phyloP scores from a whole-genome alignment of 1,140 invertebrate genomes.

The Steinernema feltiae region DNA sequence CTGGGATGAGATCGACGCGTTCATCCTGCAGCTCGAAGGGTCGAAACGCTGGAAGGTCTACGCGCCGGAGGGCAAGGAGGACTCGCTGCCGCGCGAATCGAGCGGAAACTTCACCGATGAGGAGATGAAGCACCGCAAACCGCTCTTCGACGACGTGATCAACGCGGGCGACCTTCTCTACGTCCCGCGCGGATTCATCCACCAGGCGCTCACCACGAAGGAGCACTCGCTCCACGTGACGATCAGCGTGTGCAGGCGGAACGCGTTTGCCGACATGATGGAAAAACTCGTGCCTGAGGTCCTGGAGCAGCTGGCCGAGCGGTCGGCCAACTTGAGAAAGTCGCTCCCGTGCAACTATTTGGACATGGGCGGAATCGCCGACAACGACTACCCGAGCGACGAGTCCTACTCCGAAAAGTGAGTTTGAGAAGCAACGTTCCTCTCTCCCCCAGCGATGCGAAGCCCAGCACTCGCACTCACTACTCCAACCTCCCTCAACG shows the following conservation, averaged over 20 bases:
- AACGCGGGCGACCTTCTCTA: constrained; percentile 84
- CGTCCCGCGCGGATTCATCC: constrained; percentile 80
- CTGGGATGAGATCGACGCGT: constrained; percentile 97
- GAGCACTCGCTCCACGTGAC: constrained; percentile 87
- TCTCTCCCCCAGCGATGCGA: too few relatives aligned
- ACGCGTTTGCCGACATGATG: constrained; percentile 84
- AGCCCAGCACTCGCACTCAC: background rate
- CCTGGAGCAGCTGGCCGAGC: constrained; percentile 59
- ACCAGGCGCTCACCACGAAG: constrained; percentile 81
- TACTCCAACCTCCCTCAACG: background rate
- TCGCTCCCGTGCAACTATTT: constrained; percentile 26
- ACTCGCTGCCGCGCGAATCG: constrained; percentile 42
- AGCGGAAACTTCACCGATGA: constrained; percentile 69
- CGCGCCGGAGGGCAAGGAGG: constrained; percentile 42
- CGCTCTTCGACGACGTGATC: constrained; percentile 74
- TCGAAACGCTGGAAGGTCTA: constrained; percentile 89
- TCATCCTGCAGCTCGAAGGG: constrained; percentile 90
- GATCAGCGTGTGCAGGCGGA: constrained; percentile 86
- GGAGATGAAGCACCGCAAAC: constrained; percentile 68
- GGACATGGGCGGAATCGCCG: constrained; percentile 41
- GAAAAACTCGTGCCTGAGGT: constrained; percentile 81
- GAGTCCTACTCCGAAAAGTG: constrained; percentile 29
- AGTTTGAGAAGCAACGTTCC: constrained; percentile 8
- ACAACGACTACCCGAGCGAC: constrained; percentile 26
- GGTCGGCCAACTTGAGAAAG: constrained; percentile 17